These are phyloP conservation scores for Drosophila quinaria DNA, from an alignment of 2,888 invertebrate genomes.

Conservation along the genomic window DNA sequence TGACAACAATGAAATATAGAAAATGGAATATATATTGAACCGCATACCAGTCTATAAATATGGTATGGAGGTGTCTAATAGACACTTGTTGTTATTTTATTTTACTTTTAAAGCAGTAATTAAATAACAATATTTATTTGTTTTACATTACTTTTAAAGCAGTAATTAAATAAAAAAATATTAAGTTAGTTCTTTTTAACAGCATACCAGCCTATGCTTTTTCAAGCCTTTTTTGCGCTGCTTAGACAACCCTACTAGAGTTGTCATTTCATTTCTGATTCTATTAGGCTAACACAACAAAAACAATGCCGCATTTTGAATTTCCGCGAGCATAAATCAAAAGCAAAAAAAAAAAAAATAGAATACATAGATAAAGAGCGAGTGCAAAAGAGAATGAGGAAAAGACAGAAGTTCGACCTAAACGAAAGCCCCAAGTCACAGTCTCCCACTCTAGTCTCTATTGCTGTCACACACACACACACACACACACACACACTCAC, in stretches of 20 bases:
- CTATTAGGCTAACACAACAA: constrained; percentile 16
- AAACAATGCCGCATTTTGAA: constrained; percentile 42
- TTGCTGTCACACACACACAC: constrained; percentile 4
- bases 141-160: neutral
- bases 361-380: constrained; percentile 21
- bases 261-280: constrained; percentile 14
- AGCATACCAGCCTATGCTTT: neutral
- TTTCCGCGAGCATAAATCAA: constrained; percentile 51
- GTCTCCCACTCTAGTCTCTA: constrained; percentile 25
- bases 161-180: too few relatives aligned
- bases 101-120: neutral
- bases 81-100: constrained; percentile 44
- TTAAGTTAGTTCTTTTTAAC: neutral
- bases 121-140: neutral
- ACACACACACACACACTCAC: constrained; percentile 1
- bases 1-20: constrained; percentile 63
- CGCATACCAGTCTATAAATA: constrained; percentile 19
- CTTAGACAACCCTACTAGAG: constrained; percentile 23
- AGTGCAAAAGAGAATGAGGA: constrained; percentile 4
- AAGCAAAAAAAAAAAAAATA: constrained; percentile 26
- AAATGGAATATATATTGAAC: constrained; percentile 12
- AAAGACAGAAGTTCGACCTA: constrained; percentile 12
- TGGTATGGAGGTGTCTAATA: neutral
- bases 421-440: constrained; percentile 25
- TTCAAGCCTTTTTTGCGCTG: neutral